phyloP scores from a whole-genome alignment of 2,888 invertebrate genomes.

The Calameuta idolon region DNA sequence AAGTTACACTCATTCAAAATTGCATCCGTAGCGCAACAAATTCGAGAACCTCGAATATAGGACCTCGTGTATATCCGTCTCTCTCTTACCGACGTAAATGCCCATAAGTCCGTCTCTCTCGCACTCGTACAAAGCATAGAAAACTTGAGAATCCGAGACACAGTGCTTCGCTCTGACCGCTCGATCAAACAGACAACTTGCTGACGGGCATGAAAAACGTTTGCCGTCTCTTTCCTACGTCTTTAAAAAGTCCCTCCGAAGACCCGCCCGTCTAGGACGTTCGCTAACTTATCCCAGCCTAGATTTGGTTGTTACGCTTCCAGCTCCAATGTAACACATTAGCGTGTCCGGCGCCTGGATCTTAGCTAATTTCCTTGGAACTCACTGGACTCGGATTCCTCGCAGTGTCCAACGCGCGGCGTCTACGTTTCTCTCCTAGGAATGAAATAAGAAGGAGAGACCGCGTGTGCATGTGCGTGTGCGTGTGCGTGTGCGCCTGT shows the following conservation, averaged over 20 bases:
- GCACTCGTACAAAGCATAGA: background rate
- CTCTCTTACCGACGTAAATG: background rate
- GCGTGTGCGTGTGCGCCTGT: conserved; percentile 12
- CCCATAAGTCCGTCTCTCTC: background rate
- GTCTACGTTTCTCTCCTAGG: background rate
- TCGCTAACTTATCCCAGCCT: background rate
- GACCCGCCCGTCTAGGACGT: background rate
- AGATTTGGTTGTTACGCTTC: conserved; percentile 20
- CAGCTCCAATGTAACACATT: conserved; percentile 51
- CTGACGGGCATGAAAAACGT: background rate
- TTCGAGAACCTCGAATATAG: background rate
- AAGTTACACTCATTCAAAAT: background rate
- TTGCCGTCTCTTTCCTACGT: background rate
- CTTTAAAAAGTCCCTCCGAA: background rate
- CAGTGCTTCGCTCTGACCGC: background rate
- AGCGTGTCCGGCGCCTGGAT: conserved; percentile 32
- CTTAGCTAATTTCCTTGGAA: conserved; percentile 49
- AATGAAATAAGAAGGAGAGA: conserved; percentile 8
- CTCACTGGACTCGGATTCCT: conserved; percentile 28
- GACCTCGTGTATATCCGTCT: background rate
- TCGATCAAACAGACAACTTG: background rate
- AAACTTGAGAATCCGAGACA: background rate
- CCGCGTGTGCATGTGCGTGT: conserved; percentile 15
- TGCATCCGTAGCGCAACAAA: too few species aligned
- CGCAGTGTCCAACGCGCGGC: background rate